These are phyloP conservation scores for Ptychochromis oligacanthus DNA, from an alignment of 2,113 vertebrate species.

Conservation along the genomic window DNA sequence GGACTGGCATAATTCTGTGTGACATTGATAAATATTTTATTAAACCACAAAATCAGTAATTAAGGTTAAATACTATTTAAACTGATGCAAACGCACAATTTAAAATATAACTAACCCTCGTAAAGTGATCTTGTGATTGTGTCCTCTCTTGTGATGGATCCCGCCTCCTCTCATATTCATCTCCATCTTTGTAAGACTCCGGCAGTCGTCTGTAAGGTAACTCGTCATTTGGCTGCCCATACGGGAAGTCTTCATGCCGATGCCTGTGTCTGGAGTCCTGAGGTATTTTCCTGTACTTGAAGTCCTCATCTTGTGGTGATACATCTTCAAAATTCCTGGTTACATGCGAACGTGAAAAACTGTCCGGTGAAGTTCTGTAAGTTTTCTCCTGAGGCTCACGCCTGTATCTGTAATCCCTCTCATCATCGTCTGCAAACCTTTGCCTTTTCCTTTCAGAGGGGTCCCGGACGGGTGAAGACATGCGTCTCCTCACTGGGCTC, in stretches of 20 bases:
- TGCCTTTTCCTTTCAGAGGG: conserved; percentile 42
- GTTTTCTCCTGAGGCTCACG: conserved; percentile 16
- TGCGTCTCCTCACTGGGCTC: conserved; percentile 37
- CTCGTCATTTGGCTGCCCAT: conserved; percentile 34
- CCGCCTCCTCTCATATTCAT: conserved; percentile 12
- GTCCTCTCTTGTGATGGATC: conserved; percentile 30
- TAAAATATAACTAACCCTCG: conserved; percentile 14
- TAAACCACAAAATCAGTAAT: not conserved
- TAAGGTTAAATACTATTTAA: not conserved
- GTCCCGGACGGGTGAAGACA: conserved; percentile 34
- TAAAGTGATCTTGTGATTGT: conserved; percentile 6
- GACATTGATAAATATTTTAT: not conserved
- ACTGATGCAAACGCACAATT: not conserved
- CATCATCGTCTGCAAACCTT: conserved; percentile 13
- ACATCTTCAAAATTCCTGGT: conserved; percentile 20
- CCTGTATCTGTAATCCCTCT: conserved; percentile 38
- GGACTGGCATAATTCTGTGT: conserved; percentile 45
- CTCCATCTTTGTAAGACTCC: conserved; percentile 30
- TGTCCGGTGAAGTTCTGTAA: conserved; percentile 8
- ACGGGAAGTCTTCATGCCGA: conserved; percentile 19
- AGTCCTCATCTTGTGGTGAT: conserved; percentile 34
- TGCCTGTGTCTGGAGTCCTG: conserved; percentile 42
- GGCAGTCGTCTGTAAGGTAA: not conserved
- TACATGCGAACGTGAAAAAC: not conserved
- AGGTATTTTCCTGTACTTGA: conserved; percentile 36